Percentiles rank a stretch among this genome's conserved stretches.
phyloP scores from a whole-genome alignment of 2,888 invertebrate species.

The Plusia festucae region DNA sequence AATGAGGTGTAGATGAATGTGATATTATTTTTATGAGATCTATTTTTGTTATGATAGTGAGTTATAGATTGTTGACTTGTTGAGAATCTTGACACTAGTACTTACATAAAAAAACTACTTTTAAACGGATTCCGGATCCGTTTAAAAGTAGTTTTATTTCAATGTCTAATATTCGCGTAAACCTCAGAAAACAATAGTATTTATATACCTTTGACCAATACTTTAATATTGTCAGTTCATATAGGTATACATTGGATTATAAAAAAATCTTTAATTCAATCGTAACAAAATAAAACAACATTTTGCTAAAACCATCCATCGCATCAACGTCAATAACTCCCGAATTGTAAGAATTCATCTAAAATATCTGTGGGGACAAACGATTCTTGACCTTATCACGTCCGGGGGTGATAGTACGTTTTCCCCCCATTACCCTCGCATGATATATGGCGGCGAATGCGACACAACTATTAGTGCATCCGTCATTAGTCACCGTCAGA shows the following conservation, averaged over 20 bases:
- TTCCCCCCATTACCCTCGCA: constrained; percentile 84
- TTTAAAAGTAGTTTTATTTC: too few species aligned
- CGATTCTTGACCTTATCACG: constrained; percentile 84
- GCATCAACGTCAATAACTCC: constrained; percentile 40
- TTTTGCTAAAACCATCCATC: neutral
- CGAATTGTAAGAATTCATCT: constrained; percentile 53
- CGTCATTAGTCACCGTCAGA: constrained; percentile 88
- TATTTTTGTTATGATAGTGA: constrained; percentile 33
- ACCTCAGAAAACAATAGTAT: too few species aligned
- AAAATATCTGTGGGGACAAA: constrained; percentile 77
- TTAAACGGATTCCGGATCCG: too few species aligned
- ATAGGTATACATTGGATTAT: neutral
- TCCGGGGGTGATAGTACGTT: constrained; percentile 81
- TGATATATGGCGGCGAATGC: constrained; percentile 85
- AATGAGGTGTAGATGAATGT: constrained; percentile 55
- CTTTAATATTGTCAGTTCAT: neutral
- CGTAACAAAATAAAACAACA: constrained; percentile 2
- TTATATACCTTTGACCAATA: too few species aligned
- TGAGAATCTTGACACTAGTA: too few species aligned
- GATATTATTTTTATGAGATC: constrained; percentile 49
- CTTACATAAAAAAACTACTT: too few species aligned
- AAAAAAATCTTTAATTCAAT: neutral
- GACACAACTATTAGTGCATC: constrained; percentile 89
- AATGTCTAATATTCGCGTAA: too few species aligned
- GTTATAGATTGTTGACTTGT: constrained; percentile 18